Evolutionary conservation across 2,888 invertebrate species (phyloP).

Genomic region (Aspidiotus rigidus): DNA sequence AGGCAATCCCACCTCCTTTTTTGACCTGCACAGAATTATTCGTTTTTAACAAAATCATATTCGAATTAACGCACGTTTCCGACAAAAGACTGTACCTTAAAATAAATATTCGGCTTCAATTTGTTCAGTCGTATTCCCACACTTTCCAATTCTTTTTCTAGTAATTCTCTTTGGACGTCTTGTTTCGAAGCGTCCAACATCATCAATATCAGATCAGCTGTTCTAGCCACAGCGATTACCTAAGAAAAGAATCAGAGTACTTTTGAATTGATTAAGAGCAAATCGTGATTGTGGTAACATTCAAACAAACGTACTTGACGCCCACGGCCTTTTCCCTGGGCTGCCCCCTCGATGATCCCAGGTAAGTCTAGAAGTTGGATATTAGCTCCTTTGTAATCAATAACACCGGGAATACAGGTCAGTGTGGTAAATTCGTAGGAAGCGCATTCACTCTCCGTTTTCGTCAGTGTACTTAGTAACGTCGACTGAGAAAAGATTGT

Average conservation of each 20-base stretch:
- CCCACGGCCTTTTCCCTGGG: conserved; percentile 86
- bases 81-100: conserved; percentile 61
- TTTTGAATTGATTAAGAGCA: neutral
- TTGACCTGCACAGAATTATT: conserved; percentile 53
- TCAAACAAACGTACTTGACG: conserved; percentile 53
- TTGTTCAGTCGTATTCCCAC: conserved; percentile 97
- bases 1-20: conserved; percentile 92
- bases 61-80: neutral
- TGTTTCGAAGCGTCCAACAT: conserved; percentile 99
- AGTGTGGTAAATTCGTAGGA: conserved; percentile 98
- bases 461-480: conserved; percentile 84
- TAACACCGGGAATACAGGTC: conserved; percentile 98
- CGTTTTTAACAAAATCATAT: neutral
- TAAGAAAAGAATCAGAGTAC: conserved; percentile 38
- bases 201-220: conserved; percentile 95
- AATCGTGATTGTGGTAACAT: neutral
- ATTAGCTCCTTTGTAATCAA: conserved; percentile 96
- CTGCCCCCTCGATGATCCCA: conserved; percentile 98
- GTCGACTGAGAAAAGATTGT: conserved; percentile 62
- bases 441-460: conserved; percentile 93
- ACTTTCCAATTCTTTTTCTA: conserved; percentile 92
- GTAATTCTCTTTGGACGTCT: conserved; percentile 80
- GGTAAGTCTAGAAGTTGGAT: conserved; percentile 97
- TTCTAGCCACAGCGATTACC: conserved; percentile 97
- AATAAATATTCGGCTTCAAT: conserved; percentile 93